phyloP scores from a whole-genome alignment of 2,113 vertebrate species.

The Bufo bufo region DNA sequence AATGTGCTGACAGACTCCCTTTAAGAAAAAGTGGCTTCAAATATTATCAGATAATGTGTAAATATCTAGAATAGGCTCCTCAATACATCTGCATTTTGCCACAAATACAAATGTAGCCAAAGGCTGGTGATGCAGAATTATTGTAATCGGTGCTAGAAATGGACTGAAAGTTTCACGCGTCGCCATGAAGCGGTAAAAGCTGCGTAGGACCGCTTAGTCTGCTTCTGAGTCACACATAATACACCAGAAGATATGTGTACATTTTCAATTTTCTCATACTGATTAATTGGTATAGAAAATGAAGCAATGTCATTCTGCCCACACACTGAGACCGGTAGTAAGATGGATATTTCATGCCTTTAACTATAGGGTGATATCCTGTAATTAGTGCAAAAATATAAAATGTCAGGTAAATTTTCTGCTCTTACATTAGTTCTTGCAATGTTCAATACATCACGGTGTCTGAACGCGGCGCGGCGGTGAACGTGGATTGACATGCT shows the following conservation, averaged over 20 bases:
- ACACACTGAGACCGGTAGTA: neutral
- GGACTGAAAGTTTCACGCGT: neutral
- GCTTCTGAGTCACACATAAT: neutral
- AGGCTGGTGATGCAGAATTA: neutral
- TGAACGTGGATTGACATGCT: no score
- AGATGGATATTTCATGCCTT: constrained; percentile 12
- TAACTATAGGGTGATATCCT: constrained; percentile 19
- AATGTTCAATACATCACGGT: neutral
- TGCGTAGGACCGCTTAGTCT: neutral
- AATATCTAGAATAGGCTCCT: neutral
- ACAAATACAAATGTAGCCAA: neutral
- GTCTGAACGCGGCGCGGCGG: no score
- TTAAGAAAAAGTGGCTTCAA: no score
- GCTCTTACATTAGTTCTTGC: no score
- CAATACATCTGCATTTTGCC: neutral
- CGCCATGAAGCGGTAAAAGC: neutral
- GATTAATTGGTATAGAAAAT: constrained; percentile 25
- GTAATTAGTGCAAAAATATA: constrained; percentile 1
- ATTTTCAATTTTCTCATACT: constrained; percentile 12
- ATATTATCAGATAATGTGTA: neutral
- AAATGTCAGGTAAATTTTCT: neutral
- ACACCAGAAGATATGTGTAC: neutral
- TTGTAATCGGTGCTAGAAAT: neutral
- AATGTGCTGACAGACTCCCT: no score
- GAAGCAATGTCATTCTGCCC: neutral